Evolutionary conservation across 2,113 vertebrate genomes (phyloP).

Genomic region (Sialia sialis): DNA sequence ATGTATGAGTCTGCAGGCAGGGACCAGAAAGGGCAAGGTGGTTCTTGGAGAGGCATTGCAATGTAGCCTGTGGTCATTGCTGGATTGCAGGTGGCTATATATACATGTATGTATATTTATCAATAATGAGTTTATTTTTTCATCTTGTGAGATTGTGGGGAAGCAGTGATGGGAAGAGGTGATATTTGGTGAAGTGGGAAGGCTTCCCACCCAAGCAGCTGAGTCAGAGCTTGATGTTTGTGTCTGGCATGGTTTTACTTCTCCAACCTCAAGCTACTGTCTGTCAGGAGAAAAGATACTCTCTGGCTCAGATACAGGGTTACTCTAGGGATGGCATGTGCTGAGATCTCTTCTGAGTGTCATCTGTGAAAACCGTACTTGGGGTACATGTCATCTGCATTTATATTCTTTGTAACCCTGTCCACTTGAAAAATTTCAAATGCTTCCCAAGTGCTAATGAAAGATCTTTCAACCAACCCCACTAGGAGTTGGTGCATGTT

Average conservation of each 20-base stretch:
- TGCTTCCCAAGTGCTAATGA: not conserved
- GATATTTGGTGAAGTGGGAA: not conserved
- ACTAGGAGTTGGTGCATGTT: rapidly evolving
- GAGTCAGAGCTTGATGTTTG: not conserved
- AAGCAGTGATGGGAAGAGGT: not conserved
- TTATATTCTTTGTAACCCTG: not conserved
- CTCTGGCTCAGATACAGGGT: not conserved
- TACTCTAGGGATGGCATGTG: not conserved
- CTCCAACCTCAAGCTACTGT: not conserved
- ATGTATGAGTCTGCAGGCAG: not conserved
- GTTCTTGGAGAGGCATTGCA: not conserved
- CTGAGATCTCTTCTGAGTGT: not conserved
- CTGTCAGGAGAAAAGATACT: not conserved
- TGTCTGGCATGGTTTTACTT: not conserved
- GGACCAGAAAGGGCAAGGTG: not conserved
- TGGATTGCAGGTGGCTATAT: not conserved
- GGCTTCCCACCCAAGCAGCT: not conserved
- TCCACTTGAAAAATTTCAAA: not conserved
- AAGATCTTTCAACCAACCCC: not conserved
- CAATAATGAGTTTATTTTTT: not conserved
- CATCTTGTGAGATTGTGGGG: not conserved
- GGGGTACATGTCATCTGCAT: not conserved
- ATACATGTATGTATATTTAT: not conserved
- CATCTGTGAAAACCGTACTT: not conserved
- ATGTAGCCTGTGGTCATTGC: rapidly evolving